These are phyloP conservation scores for Carassius auratus DNA, from an alignment of 2,113 vertebrate genomes.

Conservation along the genomic window DNA sequence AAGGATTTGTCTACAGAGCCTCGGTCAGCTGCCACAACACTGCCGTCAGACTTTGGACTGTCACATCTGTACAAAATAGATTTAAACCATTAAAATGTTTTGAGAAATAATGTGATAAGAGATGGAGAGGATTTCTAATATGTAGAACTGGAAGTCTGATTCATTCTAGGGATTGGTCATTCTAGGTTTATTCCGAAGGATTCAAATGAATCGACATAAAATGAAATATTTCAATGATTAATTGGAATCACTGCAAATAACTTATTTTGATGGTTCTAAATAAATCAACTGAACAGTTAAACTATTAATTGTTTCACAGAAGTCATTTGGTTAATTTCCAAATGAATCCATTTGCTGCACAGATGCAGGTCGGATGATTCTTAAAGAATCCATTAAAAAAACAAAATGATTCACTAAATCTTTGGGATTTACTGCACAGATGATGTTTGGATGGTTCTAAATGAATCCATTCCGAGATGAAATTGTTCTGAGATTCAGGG, in stretches of 20 bases:
- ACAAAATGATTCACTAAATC: not conserved
- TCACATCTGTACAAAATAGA: slow-evolving; percentile 85
- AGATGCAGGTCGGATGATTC: not conserved
- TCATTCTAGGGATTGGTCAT: not conserved
- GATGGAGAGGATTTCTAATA: not conserved
- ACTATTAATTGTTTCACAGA: not conserved
- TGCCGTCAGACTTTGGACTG: slow-evolving; percentile 88
- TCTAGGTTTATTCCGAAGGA: not conserved
- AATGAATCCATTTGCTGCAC: not conserved
- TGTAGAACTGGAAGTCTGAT: not conserved
- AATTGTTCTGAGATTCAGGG: not conserved
- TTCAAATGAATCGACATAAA: not conserved
- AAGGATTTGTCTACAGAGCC: slow-evolving; percentile 88
- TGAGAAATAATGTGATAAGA: not conserved
- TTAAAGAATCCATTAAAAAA: not conserved
- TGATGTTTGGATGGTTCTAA: not conserved
- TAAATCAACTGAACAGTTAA: not conserved
- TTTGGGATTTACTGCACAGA: not conserved
- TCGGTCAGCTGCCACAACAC: slow-evolving; percentile 82
- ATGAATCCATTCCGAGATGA: not conserved
- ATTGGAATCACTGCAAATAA: not conserved
- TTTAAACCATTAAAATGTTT: not conserved
- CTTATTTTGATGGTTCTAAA: not conserved
- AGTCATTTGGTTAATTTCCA: not conserved
- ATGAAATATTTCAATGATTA: not conserved